phyloP scores from a whole-genome alignment of 2,113 vertebrate species.

The Oncorhynchus clarkii region DNA sequence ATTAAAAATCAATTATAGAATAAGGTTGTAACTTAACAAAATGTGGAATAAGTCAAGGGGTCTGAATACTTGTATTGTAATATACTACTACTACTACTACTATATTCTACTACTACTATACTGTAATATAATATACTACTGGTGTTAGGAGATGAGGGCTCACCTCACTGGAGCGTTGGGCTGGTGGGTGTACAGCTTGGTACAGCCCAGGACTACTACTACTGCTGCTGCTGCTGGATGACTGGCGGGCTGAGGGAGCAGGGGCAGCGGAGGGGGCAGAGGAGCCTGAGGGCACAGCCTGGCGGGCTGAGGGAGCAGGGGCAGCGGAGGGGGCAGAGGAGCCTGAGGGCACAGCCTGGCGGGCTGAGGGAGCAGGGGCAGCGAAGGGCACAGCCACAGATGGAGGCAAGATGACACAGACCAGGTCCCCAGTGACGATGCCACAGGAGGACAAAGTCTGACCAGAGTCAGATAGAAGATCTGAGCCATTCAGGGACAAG shows the following conservation, averaged over 20 bases:
- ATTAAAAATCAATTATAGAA: too few relatives aligned
- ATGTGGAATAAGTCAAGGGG: too few relatives aligned
- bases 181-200: too few relatives aligned
- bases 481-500: conserved; percentile 24
- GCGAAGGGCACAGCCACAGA: conserved; percentile 48
- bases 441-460: conserved; percentile 85
- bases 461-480: conserved; percentile 79
- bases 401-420: conserved; percentile 82
- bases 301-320: not conserved
- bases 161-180: conserved; percentile 14
- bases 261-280: conserved; percentile 15
- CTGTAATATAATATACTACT: too few relatives aligned
- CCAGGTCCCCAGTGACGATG: conserved; percentile 91
- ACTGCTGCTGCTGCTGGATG: conserved; percentile 5
- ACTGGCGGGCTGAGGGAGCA: not conserved
- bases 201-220: too few relatives aligned
- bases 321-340: too few relatives aligned
- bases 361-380: too few relatives aligned
- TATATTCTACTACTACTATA: too few relatives aligned
- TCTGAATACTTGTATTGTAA: too few relatives aligned
- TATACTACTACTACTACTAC: too few relatives aligned
- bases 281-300: conserved; percentile 38
- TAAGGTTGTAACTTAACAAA: too few relatives aligned
- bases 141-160: not conserved
- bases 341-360: too few relatives aligned